Evolutionary conservation across 2,113 vertebrate genomes (phyloP).

Genomic region (Marmota monax): DNA sequence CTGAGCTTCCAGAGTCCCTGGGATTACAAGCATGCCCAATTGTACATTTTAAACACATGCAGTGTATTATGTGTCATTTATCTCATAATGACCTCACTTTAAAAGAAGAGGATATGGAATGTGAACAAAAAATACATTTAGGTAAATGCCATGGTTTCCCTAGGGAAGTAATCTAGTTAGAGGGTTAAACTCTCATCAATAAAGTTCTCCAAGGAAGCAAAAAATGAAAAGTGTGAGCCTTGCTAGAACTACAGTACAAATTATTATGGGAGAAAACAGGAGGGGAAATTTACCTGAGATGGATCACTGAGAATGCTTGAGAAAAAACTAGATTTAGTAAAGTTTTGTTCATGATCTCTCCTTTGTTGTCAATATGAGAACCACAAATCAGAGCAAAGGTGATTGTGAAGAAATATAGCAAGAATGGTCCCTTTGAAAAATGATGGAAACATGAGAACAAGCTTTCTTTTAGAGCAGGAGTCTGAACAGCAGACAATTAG

Average conservation of each 20-base stretch:
- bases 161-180: background rate
- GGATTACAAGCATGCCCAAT: no score
- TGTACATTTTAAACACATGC: background rate
- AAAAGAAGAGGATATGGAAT: background rate
- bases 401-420: background rate
- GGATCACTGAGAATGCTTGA: background rate
- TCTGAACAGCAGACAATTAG: background rate
- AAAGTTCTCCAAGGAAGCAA: background rate
- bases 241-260: background rate
- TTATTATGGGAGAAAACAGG: background rate
- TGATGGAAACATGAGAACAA: background rate
- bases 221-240: background rate
- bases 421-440: background rate
- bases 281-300: background rate
- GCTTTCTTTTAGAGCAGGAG: background rate
- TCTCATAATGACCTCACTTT: background rate
- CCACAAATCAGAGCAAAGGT: background rate
- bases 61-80: background rate
- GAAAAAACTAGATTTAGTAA: conserved; percentile 1
- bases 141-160: background rate
- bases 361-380: background rate
- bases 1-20: no score
- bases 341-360: background rate
- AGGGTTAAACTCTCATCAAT: background rate
- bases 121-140: background rate